Evolutionary conservation across 2,113 vertebrate species (phyloP), one percentile per base, ranked within the genome.

Genomic region (Phrynosoma blainvillii): DNA sequence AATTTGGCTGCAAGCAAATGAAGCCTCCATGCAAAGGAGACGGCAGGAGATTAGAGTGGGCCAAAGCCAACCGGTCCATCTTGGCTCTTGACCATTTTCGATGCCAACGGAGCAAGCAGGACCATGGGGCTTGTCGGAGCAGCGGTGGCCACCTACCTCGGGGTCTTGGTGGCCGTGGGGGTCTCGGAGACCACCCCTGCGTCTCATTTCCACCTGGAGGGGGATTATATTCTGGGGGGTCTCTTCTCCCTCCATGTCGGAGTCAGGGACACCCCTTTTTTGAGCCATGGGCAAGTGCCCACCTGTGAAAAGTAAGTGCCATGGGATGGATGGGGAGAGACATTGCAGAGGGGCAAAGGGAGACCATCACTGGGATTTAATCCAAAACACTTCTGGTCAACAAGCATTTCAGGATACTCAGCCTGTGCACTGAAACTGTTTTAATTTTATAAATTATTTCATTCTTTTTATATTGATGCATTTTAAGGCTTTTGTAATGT

Each of bases 211-310:
- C 91, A 93, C 32, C 90, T 97, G 82, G 78, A 93, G 0, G 98
- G 97, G 0, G 94, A 98, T 90, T 97, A 97, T 82, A 92, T 94
- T 77, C 91, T 98, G 2, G 95, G 96, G 4, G 98, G 98, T 9
- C 91, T 98, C 76, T 98, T 98, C 83, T 95, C 96, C 52, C 94
- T 98, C 23, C 97, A 98, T 0, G 90, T 92, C 75, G 93, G 93
- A 2, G 7, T 65, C 30, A 84, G 84, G 85, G 84, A 80, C 86
- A 40, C 0, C 0, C 1, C 86, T 40, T 85, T 89, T 36, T 86
- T 91, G 54, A 25, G 40, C 20, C 10, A 40, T 12, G 36, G 87
- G 25, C 54, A 81, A 65, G 94, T 95, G 87, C 94, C 95, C 59
- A 70, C 70, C 54, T 95, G 94, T 56, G 88, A 93, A 47, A 75